Percentiles rank a stretch among this genome's conserved stretches.
phyloP scores from a whole-genome alignment of 2,888 invertebrate genomes.

The Metellina segmentata region DNA sequence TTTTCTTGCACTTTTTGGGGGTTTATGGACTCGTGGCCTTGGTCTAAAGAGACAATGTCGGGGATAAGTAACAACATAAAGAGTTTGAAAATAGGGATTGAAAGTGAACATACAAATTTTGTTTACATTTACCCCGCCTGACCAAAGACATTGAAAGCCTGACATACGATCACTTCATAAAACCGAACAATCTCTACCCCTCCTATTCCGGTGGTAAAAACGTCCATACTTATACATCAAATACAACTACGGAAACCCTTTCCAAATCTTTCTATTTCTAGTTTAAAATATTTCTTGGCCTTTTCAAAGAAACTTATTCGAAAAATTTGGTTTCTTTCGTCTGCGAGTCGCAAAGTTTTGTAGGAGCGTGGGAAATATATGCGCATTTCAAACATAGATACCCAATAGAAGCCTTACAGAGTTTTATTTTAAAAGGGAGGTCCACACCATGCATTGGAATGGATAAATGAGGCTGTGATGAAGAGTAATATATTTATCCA shows the following conservation, averaged over 20 bases:
- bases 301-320: constrained; percentile 6
- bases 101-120: no score
- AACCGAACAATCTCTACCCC: background rate
- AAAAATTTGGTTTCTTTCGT: constrained; percentile 31
- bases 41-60: no score
- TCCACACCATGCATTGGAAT: constrained; percentile 15
- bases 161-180: background rate
- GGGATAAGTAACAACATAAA: no score
- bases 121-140: no score
- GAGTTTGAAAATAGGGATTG: no score
- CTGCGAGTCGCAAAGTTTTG: constrained; percentile 1
- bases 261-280: background rate
- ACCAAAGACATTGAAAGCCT: background rate
- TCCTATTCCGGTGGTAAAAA: background rate
- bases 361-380: constrained; percentile 15
- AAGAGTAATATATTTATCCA: constrained; percentile 32
- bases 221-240: background rate
- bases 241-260: background rate
- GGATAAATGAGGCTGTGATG: constrained; percentile 38
- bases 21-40: no score
- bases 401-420: constrained; percentile 22
- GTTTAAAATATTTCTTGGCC: constrained; percentile 21
- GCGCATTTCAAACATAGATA: constrained; percentile 35
- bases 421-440: constrained; percentile 11
- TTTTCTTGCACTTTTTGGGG: no score